Base-by-base conservation (phyloP, 2,113 vertebrate species). In the Sigmodon hispidus region DNA sequence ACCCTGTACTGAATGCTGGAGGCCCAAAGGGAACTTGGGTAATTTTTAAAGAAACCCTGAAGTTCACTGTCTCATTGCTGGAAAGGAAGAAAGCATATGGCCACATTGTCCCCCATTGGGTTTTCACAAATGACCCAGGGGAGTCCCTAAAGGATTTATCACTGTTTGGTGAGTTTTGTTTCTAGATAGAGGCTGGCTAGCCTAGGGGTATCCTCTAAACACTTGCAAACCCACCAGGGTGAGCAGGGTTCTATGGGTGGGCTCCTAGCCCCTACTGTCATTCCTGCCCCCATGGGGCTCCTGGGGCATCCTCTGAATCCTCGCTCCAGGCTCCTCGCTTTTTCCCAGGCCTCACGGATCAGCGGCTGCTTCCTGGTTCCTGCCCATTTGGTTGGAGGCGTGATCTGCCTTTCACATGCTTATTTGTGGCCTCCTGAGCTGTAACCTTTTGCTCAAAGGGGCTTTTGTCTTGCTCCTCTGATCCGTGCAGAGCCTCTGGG, bases 401-500 rank as follows among this genome's bases (percentile, higher is more conserved):
- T 70, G 40, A 85, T 6, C 52, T 3, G 75, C 36, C 80, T 93
- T 67, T 90, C 94, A 31, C 29, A 2, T 4, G 31, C 29, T 65
- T 92, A 77, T 86, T 89, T 90, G 15, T 21, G 65, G 85, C 22
- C 57, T 69, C 65, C 97, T 65, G 34, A 6, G 1, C 79, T 0
- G 0, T n/a, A 52, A 50, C 84, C 87, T 96, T 94, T 79, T n/a
- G 15, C 1, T 90, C 69, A 96, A 90, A 88, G 75, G 91, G 90
- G 87, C 94, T 85, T 97, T 94, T 97, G 96, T 97, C 3, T 94
- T 96, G 50, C 75, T 87, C 85, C 93, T n/a, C 3, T 96, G 96
- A 96, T 96, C 96, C 93, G 0, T 94, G 87, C 31, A 43, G 69
- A 79, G 87, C 90, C 87, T 45, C n/a, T 3, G 17, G 90, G 69